phyloP scores from a whole-genome alignment of 2,888 invertebrate species.

The Leistus spinibarbis region DNA sequence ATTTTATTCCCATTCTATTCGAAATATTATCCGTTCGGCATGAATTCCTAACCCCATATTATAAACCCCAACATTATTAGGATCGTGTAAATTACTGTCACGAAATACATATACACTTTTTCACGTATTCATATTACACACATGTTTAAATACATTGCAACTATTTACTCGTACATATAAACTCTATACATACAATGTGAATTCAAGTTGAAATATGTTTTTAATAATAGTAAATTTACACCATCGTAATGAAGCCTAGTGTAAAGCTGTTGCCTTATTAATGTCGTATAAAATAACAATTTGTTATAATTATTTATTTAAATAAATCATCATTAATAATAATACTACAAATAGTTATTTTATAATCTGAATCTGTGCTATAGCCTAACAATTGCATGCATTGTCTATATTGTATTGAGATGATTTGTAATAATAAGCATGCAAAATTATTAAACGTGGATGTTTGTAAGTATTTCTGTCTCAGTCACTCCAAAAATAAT shows the following conservation, averaged over 20 bases:
- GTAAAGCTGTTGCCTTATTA: slow-evolving; percentile 26
- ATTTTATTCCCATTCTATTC: neutral
- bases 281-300: neutral
- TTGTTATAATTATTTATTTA: neutral
- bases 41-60: too few species aligned
- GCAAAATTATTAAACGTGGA: neutral
- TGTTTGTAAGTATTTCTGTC: slow-evolving; percentile 10
- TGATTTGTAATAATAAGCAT: neutral
- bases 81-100: slow-evolving; percentile 17
- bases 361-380: neutral
- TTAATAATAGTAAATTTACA: slow-evolving; percentile 22
- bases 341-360: neutral
- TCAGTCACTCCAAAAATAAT: slow-evolving; percentile 20
- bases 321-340: neutral
- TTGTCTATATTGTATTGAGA: neutral
- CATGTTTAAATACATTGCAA: too few species aligned
- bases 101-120: neutral
- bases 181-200: neutral
- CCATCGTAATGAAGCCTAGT: slow-evolving; percentile 25
- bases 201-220: slow-evolving; percentile 19
- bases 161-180: too few species aligned
- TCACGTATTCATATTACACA: too few species aligned
- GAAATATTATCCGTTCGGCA: too few species aligned
- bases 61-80: slow-evolving; percentile 13
- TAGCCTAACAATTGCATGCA: neutral